phyloP scores from a whole-genome alignment of 2,888 invertebrate species.

The Megamerina dolium region DNA sequence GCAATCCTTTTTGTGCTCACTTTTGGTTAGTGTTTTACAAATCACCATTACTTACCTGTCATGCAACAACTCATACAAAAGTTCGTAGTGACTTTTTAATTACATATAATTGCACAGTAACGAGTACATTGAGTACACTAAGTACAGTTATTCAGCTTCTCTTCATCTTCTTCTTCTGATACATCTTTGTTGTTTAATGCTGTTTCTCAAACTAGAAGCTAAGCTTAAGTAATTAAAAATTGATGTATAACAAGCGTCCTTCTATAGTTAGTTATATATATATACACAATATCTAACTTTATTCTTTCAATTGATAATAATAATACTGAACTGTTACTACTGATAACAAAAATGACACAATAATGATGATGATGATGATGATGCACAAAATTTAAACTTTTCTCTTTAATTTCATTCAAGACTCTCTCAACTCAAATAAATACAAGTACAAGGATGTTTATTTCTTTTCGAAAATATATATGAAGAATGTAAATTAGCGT shows the following conservation, averaged over 20 bases:
- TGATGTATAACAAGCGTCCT: conserved; percentile 14
- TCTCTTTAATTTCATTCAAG: not conserved
- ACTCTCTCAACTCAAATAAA: not conserved
- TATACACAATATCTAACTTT: no score
- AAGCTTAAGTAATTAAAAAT: conserved; percentile 36
- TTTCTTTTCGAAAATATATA: not conserved
- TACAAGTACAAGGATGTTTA: no score
- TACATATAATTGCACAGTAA: conserved; percentile 6
- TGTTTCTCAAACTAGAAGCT: not conserved
- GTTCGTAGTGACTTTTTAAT: conserved; percentile 1
- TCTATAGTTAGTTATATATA: no score
- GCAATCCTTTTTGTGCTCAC: not conserved
- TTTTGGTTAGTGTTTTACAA: not conserved
- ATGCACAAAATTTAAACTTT: conserved; percentile 1
- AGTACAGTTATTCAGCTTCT: no score
- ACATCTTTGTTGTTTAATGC: not conserved
- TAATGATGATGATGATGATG: not conserved
- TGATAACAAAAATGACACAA: not conserved
- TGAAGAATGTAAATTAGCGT: no score
- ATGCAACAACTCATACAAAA: not conserved
- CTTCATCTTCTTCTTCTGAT: not conserved
- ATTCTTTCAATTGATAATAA: no score
- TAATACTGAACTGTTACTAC: conserved; percentile 10
- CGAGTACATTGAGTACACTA: not conserved
- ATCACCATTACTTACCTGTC: not conserved